These are phyloP conservation scores for Drosophila anceps DNA, from an alignment of 2,888 invertebrate species.

Conservation along the genomic window DNA sequence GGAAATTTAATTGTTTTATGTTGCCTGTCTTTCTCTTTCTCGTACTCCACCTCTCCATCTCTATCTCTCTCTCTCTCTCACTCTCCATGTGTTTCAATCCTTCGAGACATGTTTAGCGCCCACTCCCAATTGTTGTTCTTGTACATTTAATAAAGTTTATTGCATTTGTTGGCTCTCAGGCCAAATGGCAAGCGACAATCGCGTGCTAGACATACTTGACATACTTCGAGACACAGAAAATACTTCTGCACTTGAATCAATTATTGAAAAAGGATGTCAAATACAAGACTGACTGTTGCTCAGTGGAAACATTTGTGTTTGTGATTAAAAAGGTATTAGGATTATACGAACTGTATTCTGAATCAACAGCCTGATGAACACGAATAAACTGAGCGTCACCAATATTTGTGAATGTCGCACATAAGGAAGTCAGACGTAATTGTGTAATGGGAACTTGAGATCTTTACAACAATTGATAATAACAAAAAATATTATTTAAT, in stretches of 20 bases:
- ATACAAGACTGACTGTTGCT: neutral
- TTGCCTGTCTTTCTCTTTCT: neutral
- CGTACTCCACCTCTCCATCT: no score
- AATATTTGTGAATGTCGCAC: neutral
- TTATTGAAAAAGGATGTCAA: constrained; percentile 33
- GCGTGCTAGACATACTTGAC: constrained; percentile 47
- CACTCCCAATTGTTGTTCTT: constrained; percentile 10
- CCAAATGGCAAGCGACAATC: constrained; percentile 52
- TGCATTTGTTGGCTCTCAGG: constrained; percentile 39
- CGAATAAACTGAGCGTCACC: neutral
- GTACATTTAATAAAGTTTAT: constrained; percentile 63
- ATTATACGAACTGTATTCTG: neutral
- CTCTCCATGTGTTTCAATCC: neutral
- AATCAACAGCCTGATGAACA: neutral
- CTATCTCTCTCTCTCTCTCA: neutral
- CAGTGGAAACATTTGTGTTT: neutral
- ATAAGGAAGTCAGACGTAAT: neutral
- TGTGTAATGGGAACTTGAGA: neutral
- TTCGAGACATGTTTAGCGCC: constrained; percentile 2
- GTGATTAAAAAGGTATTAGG: neutral
- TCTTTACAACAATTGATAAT: neutral
- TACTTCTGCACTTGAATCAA: constrained; percentile 24
- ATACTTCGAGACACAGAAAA: constrained; percentile 31
- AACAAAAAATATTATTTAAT: neutral
- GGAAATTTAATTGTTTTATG: constrained; percentile 63